Evolutionary conservation across 2,113 vertebrate species (phyloP).

Genomic region (Platycercus adscitus): DNA sequence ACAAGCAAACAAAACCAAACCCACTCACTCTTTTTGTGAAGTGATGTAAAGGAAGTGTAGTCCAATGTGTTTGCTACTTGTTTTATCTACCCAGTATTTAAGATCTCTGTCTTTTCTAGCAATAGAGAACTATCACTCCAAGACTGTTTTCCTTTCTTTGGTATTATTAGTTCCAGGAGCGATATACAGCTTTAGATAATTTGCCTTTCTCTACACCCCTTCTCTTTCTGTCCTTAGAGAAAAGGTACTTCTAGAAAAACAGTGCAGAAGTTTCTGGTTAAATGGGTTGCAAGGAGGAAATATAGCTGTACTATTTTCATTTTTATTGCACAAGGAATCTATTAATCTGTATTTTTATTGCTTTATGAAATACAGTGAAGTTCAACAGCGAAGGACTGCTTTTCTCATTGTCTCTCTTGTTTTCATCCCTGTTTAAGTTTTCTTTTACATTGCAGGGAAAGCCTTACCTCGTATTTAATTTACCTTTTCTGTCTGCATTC

Average conservation of each 20-base stretch:
- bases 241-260: background rate
- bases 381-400: background rate
- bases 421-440: background rate
- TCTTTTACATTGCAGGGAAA: background rate
- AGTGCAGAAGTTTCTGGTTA: background rate
- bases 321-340: constrained; percentile 26
- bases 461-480: background rate
- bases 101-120: background rate
- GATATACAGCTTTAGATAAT: background rate
- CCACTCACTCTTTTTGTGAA: background rate
- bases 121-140: background rate
- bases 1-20: background rate
- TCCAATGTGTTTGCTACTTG: background rate
- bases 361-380: constrained; percentile 11
- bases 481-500: background rate
- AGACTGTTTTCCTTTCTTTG: background rate
- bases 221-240: background rate
- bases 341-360: constrained; percentile 23
- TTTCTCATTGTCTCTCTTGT: background rate
- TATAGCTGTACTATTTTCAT: constrained; percentile 8
- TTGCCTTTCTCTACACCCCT: background rate
- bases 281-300: background rate
- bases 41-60: background rate
- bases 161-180: background rate
- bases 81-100: background rate